These are phyloP conservation scores for Diorhabda elongata DNA, from an alignment of 1,140 invertebrate species.

Conservation along the genomic window DNA sequence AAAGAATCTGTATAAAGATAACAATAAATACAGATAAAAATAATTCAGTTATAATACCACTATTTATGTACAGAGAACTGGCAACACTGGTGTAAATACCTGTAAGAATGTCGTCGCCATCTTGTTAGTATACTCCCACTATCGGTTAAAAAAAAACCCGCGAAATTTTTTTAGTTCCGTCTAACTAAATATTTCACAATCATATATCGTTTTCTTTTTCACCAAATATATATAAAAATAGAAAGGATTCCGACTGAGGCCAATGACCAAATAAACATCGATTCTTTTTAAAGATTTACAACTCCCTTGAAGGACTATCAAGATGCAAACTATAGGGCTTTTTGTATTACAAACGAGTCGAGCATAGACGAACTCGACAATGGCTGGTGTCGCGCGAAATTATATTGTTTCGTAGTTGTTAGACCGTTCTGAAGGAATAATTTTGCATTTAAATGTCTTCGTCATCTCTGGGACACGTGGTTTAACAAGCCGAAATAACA, in stretches of 20 bases:
- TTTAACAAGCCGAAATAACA: neutral
- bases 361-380: neutral
- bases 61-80: no score
- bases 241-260: neutral
- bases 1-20: neutral
- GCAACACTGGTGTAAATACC: no score
- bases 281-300: neutral
- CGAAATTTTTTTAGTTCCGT: no score
- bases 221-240: no score
- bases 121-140: no score
- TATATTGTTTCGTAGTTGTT: conserved; percentile 1
- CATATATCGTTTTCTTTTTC: no score
- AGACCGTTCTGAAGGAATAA: neutral
- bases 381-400: neutral
- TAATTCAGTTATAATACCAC: no score
- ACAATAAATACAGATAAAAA: no score
- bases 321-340: neutral
- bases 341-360: neutral
- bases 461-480: neutral
- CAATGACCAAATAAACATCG: neutral
- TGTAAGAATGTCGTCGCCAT: no score
- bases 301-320: neutral
- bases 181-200: no score
- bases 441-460: conserved; percentile 2
- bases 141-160: no score